Conservation (phyloP, 2,797 vertebrate genomes). For the Pseudochirops cupreus region DNA sequence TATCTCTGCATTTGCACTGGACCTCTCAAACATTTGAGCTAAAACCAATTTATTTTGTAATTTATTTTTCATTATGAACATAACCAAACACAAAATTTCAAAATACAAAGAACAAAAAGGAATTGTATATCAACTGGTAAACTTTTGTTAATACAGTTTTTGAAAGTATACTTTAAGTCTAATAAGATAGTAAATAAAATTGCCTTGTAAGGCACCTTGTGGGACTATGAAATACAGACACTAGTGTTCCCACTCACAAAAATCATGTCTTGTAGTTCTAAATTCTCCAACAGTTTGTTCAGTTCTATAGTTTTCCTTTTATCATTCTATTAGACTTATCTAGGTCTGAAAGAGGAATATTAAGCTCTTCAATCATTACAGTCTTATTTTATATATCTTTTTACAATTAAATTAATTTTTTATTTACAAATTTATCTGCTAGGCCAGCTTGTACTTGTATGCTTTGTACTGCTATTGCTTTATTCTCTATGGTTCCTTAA, state of each 20-base stretch:
- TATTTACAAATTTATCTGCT: neutral
- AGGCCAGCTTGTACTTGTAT: neutral
- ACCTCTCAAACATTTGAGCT: neutral
- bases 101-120: neutral
- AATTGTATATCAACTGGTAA: neutral
- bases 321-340: neutral
- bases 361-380: neutral
- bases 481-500: neutral
- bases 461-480: neutral
- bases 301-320: neutral
- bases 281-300: neutral
- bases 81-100: neutral
- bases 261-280: neutral
- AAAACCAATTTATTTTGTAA: neutral
- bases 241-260: neutral
- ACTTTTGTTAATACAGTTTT: neutral
- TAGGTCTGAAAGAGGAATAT: neutral
- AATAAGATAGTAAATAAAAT: too few species aligned
- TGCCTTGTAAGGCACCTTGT: neutral
- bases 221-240: neutral
- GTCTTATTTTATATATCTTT: neutral
- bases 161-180: neutral
- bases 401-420: neutral
- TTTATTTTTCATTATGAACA: neutral
- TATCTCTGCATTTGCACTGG: neutral